phyloP scores from a whole-genome alignment of 1,140 invertebrate species.

The Meloidogyne chitwoodi region DNA sequence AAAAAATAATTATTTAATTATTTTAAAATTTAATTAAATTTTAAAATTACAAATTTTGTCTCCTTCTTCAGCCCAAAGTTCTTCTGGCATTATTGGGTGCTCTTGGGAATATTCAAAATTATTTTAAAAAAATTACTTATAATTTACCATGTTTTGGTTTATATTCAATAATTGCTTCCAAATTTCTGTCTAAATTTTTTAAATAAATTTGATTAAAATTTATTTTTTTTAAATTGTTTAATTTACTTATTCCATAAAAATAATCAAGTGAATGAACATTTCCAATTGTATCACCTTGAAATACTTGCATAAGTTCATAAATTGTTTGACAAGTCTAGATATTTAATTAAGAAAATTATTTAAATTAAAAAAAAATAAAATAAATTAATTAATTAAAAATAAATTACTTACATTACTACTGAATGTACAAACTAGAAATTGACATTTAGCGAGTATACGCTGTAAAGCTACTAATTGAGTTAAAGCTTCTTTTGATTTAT shows the following conservation, averaged over 20 bases:
- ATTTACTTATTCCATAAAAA: constrained; percentile 23
- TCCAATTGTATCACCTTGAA: constrained; percentile 45
- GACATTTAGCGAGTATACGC: constrained; percentile 8
- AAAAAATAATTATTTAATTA: no score
- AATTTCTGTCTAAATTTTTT: no score
- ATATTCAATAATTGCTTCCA: background rate
- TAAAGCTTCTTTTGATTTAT: constrained; percentile 61
- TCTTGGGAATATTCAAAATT: no score
- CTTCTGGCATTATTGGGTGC: no score
- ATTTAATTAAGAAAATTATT: background rate
- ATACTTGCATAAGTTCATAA: constrained; percentile 56
- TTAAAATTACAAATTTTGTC: background rate
- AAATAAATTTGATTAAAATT: no score
- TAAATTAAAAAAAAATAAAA: background rate
- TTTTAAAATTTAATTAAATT: background rate
- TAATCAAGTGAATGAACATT: constrained; percentile 58
- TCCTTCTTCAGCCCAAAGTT: no score
- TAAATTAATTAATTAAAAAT: no score
- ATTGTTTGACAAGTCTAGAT: constrained; percentile 59
- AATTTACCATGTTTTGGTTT: background rate
- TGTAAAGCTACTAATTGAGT: constrained; percentile 54
- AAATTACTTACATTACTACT: constrained; percentile 63
- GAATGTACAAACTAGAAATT: constrained; percentile 65
- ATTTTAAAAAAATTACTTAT: no score
- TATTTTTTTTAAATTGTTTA: background rate